Evolutionary conservation across 2,888 invertebrate species (phyloP), one percentile per base, ranked within the genome.

Genomic region (Merodon equestris): DNA sequence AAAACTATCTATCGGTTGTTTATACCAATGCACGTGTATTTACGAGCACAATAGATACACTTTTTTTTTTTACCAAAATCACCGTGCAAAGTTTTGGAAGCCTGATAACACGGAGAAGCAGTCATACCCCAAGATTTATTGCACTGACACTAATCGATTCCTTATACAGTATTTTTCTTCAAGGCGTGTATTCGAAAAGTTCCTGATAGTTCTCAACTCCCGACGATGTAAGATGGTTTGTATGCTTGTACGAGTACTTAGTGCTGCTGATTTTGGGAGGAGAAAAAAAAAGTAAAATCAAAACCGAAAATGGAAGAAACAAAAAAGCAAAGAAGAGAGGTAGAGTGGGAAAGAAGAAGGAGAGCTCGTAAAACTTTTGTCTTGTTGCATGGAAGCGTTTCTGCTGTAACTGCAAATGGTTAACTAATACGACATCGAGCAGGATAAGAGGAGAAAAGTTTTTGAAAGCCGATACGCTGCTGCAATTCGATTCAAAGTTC

Each of bases 41-140:
- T 27, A 27, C 27, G 27, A 27, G 27, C 27, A 4, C 27, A 27
- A 27, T 27, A 27, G 27, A 27, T 27, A 27, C 27, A 27, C 7
- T 7, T n/a, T n/a, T 27, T 27, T 27, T 27, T 27, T 27, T 27
- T 27, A 27, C 27, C 7, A 7, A 27, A 4, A 27, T 4, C 27
- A 27, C 27, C 27, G 2, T 27, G 7, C 27, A 27, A 76, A 76
- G 36, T 70, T 40, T 76, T 56, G 15, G 34, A 50, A 60, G 34
- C 34, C 51, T 44, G 66, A 71, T 76, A 76, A 44, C 58, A 44
- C 38, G 27, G 70, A 44, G 56, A 67, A 19, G 15, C 47, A 76
- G 50, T 66, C 66, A 71, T 76, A 50, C 38, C 34, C 14, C 50
- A 72, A 72, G 77, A 77, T 77, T 72, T 77, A 77, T 77, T 67